Base-by-base conservation (phyloP, 1,140 invertebrate species). In the Matsumurasca onukii region DNA sequence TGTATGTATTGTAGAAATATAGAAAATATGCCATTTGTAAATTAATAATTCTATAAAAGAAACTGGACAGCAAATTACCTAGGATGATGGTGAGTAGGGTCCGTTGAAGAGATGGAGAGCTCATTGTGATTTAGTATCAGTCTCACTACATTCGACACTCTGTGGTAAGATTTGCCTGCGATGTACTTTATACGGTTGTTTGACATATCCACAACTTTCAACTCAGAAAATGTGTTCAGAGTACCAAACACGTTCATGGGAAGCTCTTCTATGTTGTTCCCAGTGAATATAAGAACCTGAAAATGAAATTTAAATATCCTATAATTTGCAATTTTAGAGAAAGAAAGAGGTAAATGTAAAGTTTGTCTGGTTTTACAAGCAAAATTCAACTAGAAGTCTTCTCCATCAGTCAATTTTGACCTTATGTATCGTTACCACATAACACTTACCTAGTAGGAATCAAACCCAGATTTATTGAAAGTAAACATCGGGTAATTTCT, bases 111-210 rank as follows among this genome's bases (percentile, higher is more conserved):
- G 55, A 90, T 86, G 1, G 86, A 84, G 1, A 92, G 76, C 69
- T 90, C 80, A 75, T 93, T 93, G 74, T 91, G 86, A 75, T 91
- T 89, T 3, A 93, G 79, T 70, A 91, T 86, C 1, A 93, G 78
- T n/a, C 86, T 81, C 75, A 89, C 82, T 0, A 93, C 90, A 61
- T 83, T 84, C 48, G 82, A 81, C 0, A 93, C 90, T 75, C 88
- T 88, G 74, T 92, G 91, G 77, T 90, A 93, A 2, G 89, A 81
- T 77, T 91, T 91, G 0, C 91, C 91, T 72, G 85, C 84, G 65
- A 93, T 92, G 68, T 88, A 85, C 55, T 82, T 76, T n/a, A 93
- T 92, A 15, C 84, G 79, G 76, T 93, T 93, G 69, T 85, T 89
- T 25, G 87, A 89, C 87, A 93, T 88, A 72, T 93, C 90, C 29